Evolutionary conservation across 2,888 invertebrate genomes (phyloP), one percentile per base, ranked within the genome.

Genomic region (Chrysolina haemoptera): DNA sequence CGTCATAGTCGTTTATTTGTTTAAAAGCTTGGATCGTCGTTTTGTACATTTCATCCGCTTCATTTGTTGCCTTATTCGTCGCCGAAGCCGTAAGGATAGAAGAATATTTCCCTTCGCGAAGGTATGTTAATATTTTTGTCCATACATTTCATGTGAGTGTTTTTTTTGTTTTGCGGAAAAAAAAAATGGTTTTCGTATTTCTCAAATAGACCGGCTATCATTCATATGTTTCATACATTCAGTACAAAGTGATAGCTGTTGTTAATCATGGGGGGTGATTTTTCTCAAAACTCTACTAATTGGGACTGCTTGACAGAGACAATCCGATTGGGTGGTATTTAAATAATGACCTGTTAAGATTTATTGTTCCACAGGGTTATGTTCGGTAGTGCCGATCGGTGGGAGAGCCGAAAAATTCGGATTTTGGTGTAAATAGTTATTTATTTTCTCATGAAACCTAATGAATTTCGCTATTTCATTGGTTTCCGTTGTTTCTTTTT

Each of bases 121-220:
- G 50, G 50, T 50, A 50, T 50, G 16, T 18, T 50, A 50, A 50
- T 50, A 18, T 18, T 18, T 50, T 1, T 35, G 18, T 50, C 0
- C 10, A 18, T 50, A 18, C 6, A 50, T 8, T 6, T 18, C 6
- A 50, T 10, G 18, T 18, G 18, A 50, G 6, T 3, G 1, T 50
- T 9, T 16, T 50, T 50, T 16, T 50, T 50, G 1, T 9, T 16
- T 50, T 0, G n/a, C 6, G 8, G 1, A 6, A 2, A n/a, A 50
- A 16, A 50, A 50, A 50, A n/a, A 12, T 50, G 18, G n/a, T 50
- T 50, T 50, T 50, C n/a, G 48, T 50, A 50, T 16, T 50, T 50
- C 16, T 50, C 9, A 50, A 50, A n/a, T 50, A n/a, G 16, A 16
- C 1, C 48, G 16, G 6, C 9, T 16, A 50, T 50, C 16, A 50